Evolutionary conservation across 2,797 vertebrate genomes (phyloP), one percentile per base, ranked within the genome.

Genomic region (Ceyx erithaca): DNA sequence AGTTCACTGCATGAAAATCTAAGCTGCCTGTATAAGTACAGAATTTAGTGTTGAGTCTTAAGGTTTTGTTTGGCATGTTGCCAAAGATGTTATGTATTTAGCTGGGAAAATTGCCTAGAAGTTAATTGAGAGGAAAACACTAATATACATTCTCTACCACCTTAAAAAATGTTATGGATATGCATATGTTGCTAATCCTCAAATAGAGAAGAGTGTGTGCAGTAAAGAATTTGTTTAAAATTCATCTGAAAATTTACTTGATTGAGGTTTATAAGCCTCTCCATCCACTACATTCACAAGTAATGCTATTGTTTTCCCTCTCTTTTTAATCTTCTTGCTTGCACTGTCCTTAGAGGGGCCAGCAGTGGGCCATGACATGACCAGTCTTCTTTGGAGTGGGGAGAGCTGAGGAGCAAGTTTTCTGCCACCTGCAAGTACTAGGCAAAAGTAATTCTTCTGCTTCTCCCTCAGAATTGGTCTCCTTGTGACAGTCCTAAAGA

Each of bases 101-200:
- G 97, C 97, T 98, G 97, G 97, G 98, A 97, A 98, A 98, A 98
- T 98, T 98, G 98, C 97, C 97, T 98, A 97, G 97, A 98, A 98
- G 97, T 98, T 98, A 98, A 98, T 98, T 98, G 98, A 98, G 98
- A 98, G 97, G 98, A 98, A 98, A 98, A 98, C 97, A 98, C 97
- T 97, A 98, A 98, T 98, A 98, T 97, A 97, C 97, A 97, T 97
- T 87, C 62, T 95, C 94, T 61, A 92, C 94, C 94, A 96, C 95
- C 95, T 92, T 90, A 81, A 97, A 93, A 96, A 97, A 96, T 95
- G 73, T 68, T 94, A 94, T 89, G 87, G 97, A 94, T 97, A 96
- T 96, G 94, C 94, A 94, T 97, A 97, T 92, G 93, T 97, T 96
- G 90, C 94, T 96, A 95, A 97, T 97, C 95, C 96, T 98, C 97